Evolutionary conservation across 2,888 invertebrate genomes (phyloP), one percentile per base, ranked within the genome.

Genomic region (Furcula furcula): DNA sequence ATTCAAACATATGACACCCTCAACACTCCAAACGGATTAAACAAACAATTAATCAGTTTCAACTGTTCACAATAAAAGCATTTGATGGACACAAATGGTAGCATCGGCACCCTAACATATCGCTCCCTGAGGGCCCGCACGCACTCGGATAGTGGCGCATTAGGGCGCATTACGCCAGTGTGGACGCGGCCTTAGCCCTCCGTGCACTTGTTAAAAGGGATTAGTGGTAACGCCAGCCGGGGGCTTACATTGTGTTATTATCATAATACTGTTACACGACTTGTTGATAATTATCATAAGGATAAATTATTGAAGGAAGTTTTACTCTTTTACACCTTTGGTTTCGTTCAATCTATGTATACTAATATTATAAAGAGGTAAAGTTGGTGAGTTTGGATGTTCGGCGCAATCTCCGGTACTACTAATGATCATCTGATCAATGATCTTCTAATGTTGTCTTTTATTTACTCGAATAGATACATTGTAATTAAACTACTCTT

Each of bases 121-220:
- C 14, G 35, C 32, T 48, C 49, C 46, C 46, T 36, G 36, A 49
- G 51, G 48, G 43, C 19, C 7, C 9, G 34, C 40, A 34, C 37
- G 36, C 44, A 46, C 49, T n/a, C 41, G 30, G 36, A 32, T 12
- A 7, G 23, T 7, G 23, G 26, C 14, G 26, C 26, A 26, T 26
- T 26, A 26, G n/a, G 26, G 9, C 26, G 26, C 26, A 26, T 26
- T 26, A 26, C 13, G 26, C 26, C 14, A 26, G 26, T 26, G 26
- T 14, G 26, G 6, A 4, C 25, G 25, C 10, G 5, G 34, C 46
- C 46, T 54, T 46, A 52, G 49, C 52, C 56, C 46, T 39, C 42
- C 47, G 46, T 47, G 29, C 57, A 43, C 40, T 56, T 46, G 54
- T 54, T 54, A 47, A 19, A 42, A 46, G 32, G 45, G 57, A 57